Base-by-base conservation (phyloP, 1,140 invertebrate species). In the Drosophila subobscura region DNA sequence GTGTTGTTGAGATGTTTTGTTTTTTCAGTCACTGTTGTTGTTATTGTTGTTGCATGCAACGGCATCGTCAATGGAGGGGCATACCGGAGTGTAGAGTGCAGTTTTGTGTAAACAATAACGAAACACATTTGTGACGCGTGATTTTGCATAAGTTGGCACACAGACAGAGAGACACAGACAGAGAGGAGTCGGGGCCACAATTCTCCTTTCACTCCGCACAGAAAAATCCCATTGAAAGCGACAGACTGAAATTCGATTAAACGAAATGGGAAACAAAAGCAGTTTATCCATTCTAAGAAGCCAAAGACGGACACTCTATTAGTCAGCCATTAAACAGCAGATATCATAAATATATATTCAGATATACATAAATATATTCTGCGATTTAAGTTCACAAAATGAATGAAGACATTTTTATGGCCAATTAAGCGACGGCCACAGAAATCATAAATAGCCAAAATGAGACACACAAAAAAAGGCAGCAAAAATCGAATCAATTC, bases 111-210 rank as follows among this genome's bases (percentile, higher is more conserved):
- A 86, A 86, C 83, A 86, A 83, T 83, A 88, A 88, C 81, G 88
- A 86, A 86, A 88, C 81, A 86, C 81, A 86, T 88, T 86, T 86
- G 79, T 88, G 83, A 86, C 83, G 83, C 83, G 83, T 88, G 83
- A 88, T 86, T 86, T 86, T 88, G 83, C 83, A 86, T 86, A 86
- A 86, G 83, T 86, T 88, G 83, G 84, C 83, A 83, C 55, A 53
- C 33, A 63, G 63, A 44, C 51, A 53, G 60, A 23, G 57, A 14
- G 50, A 44, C 51, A 53, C 57, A 23, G 57, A 14, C 46, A 49
- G 57, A 37, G 61, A n/a, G 50, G 29, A 33, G 7, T 57, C 46
- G 49, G 22, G 44, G n/a, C 50, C 46, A 42, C 51, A 57, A 29
- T 46, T 46, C 40, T 83, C 79, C 79, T 78, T 83, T 78, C 74